These are phyloP conservation scores for Lasius platythorax DNA, from an alignment of 2,888 invertebrate genomes.

Conservation along the genomic window DNA sequence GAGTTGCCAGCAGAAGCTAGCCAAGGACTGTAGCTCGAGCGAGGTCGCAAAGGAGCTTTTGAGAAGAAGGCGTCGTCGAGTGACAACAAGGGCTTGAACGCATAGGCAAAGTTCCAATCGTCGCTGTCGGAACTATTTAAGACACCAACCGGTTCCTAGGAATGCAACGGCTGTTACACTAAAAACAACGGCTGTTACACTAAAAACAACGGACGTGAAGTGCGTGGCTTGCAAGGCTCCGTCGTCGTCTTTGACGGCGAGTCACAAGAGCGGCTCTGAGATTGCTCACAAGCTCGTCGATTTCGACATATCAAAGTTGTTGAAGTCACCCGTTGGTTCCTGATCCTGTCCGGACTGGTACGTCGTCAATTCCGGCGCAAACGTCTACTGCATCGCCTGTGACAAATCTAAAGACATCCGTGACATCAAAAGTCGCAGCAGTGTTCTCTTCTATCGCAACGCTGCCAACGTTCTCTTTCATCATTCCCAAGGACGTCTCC, in stretches of 20 bases:
- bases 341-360: constrained; percentile 91
- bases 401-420: constrained; percentile 87
- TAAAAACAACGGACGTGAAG: constrained; percentile 87
- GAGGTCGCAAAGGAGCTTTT: constrained; percentile 51
- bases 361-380: constrained; percentile 88
- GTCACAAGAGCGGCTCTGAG: not conserved
- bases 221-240: constrained; percentile 86
- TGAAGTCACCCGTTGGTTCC: constrained; percentile 87
- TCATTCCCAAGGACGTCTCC: constrained; percentile 76
- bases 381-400: constrained; percentile 88
- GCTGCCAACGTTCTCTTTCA: constrained; percentile 73
- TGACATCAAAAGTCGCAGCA: constrained; percentile 78
- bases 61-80: constrained; percentile 21
- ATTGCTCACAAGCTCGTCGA: not conserved
- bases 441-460: constrained; percentile 55
- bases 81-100: constrained; percentile 5
- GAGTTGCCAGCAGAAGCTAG: not conserved
- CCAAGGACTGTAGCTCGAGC: constrained; percentile 62
- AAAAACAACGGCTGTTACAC: no score
- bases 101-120: constrained; percentile 11
- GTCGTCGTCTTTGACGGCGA: not conserved
- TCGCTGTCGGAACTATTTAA: constrained; percentile 86
- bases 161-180: constrained; percentile 89
- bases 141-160: constrained; percentile 89
- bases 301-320: constrained; percentile 76